These are phyloP conservation scores for Coelopa pilipes DNA, from an alignment of 2,888 invertebrate genomes.

Conservation along the genomic window DNA sequence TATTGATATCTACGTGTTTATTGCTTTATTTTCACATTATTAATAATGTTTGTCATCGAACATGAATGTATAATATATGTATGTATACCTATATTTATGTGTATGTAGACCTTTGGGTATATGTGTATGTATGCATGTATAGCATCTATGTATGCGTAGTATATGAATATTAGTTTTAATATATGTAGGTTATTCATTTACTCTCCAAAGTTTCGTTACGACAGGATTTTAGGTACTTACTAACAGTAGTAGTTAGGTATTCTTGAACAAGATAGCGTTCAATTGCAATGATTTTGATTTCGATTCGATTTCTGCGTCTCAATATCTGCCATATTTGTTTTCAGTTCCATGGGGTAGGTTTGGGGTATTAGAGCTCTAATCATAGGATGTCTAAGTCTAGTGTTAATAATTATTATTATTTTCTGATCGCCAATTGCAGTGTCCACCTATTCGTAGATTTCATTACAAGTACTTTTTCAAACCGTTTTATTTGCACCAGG, in stretches of 20 bases:
- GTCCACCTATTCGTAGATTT: background rate
- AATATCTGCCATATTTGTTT: too few relatives aligned
- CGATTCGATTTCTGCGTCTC: background rate
- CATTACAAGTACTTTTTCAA: constrained; percentile 60
- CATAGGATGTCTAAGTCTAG: too few relatives aligned
- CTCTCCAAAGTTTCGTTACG: constrained; percentile 34
- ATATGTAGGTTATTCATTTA: constrained; percentile 18
- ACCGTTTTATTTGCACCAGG: constrained; percentile 49
- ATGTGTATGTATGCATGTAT: constrained; percentile 25
- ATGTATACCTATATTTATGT: background rate
- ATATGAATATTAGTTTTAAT: constrained; percentile 27
- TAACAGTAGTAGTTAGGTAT: constrained; percentile 59
- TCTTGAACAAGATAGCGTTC: background rate
- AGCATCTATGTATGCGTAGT: constrained; percentile 25
- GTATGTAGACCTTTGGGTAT: constrained; percentile 8
- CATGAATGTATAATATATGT: constrained; percentile 27
- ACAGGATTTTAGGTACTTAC: constrained; percentile 60
- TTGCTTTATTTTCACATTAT: constrained; percentile 38
- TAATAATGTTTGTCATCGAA: constrained; percentile 19
- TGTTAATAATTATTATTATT: background rate
- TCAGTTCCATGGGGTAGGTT: too few relatives aligned
- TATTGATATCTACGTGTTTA: constrained; percentile 32
- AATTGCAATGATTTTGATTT: constrained; percentile 15
- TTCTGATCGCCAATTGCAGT: constrained; percentile 7
- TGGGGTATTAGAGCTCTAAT: too few relatives aligned